These are phyloP conservation scores for Chanos chanos DNA, from an alignment of 2,797 vertebrate genomes.

Conservation along the genomic window DNA sequence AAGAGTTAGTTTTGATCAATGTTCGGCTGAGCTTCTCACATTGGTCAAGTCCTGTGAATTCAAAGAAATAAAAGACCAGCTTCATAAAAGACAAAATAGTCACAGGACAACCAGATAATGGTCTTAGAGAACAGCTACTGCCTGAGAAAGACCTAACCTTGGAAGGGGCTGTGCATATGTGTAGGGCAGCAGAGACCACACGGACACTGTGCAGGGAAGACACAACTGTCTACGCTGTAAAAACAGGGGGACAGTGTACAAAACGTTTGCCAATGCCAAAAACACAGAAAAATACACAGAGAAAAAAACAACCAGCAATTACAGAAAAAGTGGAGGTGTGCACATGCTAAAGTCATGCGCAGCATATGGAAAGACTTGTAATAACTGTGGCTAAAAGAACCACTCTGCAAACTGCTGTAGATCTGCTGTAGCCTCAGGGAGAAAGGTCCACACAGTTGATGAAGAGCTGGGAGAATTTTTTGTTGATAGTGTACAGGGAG, in stretches of 20 bases:
- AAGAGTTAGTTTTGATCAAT: constrained; percentile 4
- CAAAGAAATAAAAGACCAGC: constrained; percentile 9
- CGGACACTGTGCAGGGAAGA: constrained; percentile 12
- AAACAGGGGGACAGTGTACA: not conserved
- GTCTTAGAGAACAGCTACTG: not conserved
- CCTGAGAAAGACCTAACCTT: constrained; percentile 20
- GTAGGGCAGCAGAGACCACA: constrained; percentile 18
- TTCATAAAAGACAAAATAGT: constrained; percentile 20
- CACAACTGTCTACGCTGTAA: not conserved
- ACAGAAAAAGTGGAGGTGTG: constrained; percentile 4
- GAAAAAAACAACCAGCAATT: not conserved
- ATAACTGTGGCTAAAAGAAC: constrained; percentile 25
- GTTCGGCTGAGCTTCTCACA: constrained; percentile 8
- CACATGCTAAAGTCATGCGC: constrained; percentile 8
- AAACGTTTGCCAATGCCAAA: not conserved
- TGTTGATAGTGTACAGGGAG: constrained; percentile 12
- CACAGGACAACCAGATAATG: constrained; percentile 16
- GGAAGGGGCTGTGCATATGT: constrained; percentile 5
- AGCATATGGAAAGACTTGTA: constrained; percentile 17
- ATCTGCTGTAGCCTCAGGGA: not conserved
- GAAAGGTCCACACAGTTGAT: not conserved
- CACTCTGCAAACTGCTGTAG: constrained; percentile 5
- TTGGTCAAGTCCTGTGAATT: constrained; percentile 24
- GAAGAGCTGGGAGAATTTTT: not conserved
- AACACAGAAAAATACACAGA: not conserved